These are phyloP conservation scores for Acridotheres tristis DNA, from an alignment of 2,797 vertebrate species.

Conservation along the genomic window DNA sequence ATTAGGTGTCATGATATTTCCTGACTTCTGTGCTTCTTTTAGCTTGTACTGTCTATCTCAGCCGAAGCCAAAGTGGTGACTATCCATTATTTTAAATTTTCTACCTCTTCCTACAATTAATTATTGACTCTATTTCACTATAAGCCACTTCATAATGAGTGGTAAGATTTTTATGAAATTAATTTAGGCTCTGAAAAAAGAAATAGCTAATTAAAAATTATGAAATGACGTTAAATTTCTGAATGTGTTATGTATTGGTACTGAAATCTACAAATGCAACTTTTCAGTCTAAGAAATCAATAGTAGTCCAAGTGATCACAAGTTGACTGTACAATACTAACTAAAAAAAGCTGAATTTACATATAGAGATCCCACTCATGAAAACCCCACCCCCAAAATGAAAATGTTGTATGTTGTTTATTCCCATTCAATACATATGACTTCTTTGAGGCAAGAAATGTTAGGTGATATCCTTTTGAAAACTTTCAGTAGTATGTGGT, in stretches of 20 bases:
- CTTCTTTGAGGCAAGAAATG: background rate
- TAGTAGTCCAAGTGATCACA: background rate
- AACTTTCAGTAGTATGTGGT: background rate
- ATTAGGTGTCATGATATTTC: background rate
- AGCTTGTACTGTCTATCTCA: background rate
- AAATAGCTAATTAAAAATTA: background rate
- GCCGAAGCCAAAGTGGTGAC: background rate
- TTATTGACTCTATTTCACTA: background rate
- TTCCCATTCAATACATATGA: background rate
- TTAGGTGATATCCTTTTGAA: background rate
- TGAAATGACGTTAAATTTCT: background rate
- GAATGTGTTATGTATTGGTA: background rate
- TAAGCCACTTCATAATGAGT: background rate
- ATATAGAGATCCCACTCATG: background rate
- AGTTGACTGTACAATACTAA: background rate
- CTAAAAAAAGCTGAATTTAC: background rate
- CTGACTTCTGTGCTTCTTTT: background rate
- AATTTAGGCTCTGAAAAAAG: background rate
- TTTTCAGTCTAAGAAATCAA: background rate
- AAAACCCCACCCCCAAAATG: background rate
- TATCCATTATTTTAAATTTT: background rate
- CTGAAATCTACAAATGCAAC: background rate
- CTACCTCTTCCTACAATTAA: background rate
- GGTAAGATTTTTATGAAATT: background rate
- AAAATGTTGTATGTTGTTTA: background rate